Evolutionary conservation across 2,113 vertebrate genomes (phyloP).

Genomic region (Syngnathus scovelli): DNA sequence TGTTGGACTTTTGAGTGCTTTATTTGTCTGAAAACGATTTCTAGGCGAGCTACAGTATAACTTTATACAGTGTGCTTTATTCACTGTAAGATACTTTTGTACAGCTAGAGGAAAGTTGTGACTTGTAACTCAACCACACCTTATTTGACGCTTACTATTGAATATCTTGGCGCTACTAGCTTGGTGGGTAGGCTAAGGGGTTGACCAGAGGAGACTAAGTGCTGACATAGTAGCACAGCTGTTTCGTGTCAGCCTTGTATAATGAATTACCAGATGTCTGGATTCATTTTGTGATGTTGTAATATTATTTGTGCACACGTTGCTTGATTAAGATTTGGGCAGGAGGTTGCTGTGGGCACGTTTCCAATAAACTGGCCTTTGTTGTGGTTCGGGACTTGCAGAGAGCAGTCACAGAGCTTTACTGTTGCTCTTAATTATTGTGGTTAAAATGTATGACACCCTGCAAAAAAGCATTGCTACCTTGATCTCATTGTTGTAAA

Average conservation of each 20-base stretch:
- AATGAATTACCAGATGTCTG: slow-evolving; percentile 60
- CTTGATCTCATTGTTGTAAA: slow-evolving; percentile 28
- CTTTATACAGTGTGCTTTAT: not conserved
- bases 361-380: slow-evolving; percentile 52
- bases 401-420: slow-evolving; percentile 22
- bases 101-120: too few relatives aligned
- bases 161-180: not conserved
- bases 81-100: not conserved
- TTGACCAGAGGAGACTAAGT: slow-evolving; percentile 25
- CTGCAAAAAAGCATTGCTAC: slow-evolving; percentile 8
- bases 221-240: slow-evolving; percentile 47
- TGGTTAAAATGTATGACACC: slow-evolving; percentile 5
- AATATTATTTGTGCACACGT: slow-evolving; percentile 45
- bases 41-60: not conserved
- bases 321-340: slow-evolving; percentile 41
- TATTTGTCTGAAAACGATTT: not conserved
- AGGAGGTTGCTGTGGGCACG: slow-evolving; percentile 29
- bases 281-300: slow-evolving; percentile 58
- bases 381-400: slow-evolving; percentile 45
- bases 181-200: not conserved
- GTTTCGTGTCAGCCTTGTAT: slow-evolving; percentile 43
- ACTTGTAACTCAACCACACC: not conserved
- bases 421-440: slow-evolving; percentile 17
- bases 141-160: slow-evolving; percentile 3
- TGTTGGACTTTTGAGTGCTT: not conserved